Evolutionary conservation across 2,113 vertebrate species (phyloP), one percentile per base, ranked within the genome.

Genomic region (Corythornis vintsioides): DNA sequence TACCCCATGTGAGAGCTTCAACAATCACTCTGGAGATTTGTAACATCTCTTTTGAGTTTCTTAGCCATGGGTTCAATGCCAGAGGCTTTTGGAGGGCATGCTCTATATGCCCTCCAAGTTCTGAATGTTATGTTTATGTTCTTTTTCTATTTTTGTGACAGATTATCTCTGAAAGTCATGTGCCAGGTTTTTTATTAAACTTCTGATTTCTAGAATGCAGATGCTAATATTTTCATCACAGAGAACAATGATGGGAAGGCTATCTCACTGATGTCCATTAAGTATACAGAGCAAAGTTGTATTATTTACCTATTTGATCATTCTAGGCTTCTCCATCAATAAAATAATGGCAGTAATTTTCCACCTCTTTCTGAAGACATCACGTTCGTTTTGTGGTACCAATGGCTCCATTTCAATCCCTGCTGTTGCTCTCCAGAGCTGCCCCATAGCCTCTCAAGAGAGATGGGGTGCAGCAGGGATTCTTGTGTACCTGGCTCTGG

Each of bases 331-430:
- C 85, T 33, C 50, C 59, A 7, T 42, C n/a, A 31, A n/a, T 8
- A 57, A 91, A 87, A 73, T 8, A 12, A 7, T 0, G 13, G 43
- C 9, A 71, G 24, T 0, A 19, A 33, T 5, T 17, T 29, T 89
- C 63, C 42, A 5, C 22, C 11, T 29, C n/a, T 13, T 60, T 35
- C 90, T 59, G 43, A 50, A 53, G 48, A 60, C 31, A 42, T 8
- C 19, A 11, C 21, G 9, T 78, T 7, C 29, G 29, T 33, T 89
- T 29, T 60, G 38, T 38, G 57, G 53, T 7, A 31, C 76, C 65
- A 26, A 22, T 7, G 6, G 22, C 25, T 1, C 9, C 0, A 0
- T 47, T 85, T 47, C 2, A 1, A 21, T 3, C 15, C 14, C 26
- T 19, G n/a, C 11, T 4, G 2, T 1, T 5, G 45, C 73, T 24